Evolutionary conservation across 2,888 invertebrate genomes (phyloP), one percentile per base, ranked within the genome.

Genomic region (Escarpia spicata): DNA sequence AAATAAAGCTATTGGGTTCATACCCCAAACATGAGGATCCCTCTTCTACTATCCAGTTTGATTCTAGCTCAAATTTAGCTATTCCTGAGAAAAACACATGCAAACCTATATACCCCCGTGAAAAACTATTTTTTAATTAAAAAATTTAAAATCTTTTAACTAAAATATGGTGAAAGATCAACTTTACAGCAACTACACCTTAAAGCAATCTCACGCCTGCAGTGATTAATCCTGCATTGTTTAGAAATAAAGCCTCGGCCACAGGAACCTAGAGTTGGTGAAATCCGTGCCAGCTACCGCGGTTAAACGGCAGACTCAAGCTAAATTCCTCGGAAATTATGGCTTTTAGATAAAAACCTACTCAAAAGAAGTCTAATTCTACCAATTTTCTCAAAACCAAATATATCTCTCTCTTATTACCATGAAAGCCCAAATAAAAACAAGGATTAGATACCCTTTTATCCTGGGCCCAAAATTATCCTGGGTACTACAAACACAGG

Each of bases 371-470:
- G 90, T 92, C 15, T 90, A 93, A 52, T 92, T 60, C 91, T 52
- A 92, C 31, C 52, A 91, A 92, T 52, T 37, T 58, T 91, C 60
- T 90, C 37, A 90, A 43, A 44, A 2, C 45, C 44, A 45, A 45
- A 19, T 44, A 91, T 92, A 89, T 92, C 89, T 45, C 43, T 91
- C 31, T 31, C 44, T 93, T 60, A 91, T 89, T 12, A n/a, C 93
- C 60, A 90, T 52, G 93, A 94, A 93, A 94, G 58, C 92, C 92
- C 91, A 91, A 44, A 45, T 75, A 91, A 91, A 94, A 94, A 95
- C 95, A 93, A 93, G 95, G 95, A 94, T 95, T 95, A 94, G 95
- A 95, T 93, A 95, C 95, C 95, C 95, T 93, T 93, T 93, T 95
- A 95, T 95, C 94, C 90, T 92, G 91, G 75, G 91, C 91, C 75